Evolutionary conservation across 2,888 invertebrate genomes (phyloP).

Genomic region (Minunthozetes semirufus): DNA sequence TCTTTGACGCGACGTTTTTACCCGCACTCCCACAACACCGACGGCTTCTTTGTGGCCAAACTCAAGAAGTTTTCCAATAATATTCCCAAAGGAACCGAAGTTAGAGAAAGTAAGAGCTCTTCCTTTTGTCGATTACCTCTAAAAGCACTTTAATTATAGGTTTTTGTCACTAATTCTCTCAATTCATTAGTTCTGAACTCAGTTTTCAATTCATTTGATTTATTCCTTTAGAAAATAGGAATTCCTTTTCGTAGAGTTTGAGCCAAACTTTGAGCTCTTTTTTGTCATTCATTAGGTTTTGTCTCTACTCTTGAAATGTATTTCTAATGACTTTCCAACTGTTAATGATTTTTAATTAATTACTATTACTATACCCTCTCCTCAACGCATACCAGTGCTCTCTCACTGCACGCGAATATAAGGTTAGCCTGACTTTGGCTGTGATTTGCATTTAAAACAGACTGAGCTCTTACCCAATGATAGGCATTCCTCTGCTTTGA

Average conservation of each 20-base stretch:
- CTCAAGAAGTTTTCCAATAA: conserved; percentile 86
- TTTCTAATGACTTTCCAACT: neutral
- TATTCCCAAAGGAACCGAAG: conserved; percentile 39
- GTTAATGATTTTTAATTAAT: conserved; percentile 7
- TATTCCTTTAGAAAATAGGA: neutral
- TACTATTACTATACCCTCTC: neutral
- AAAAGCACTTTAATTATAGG: neutral
- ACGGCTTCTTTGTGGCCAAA: conserved; percentile 98
- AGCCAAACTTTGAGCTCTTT: neutral
- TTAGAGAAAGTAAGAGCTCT: neutral
- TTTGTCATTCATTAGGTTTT: neutral
- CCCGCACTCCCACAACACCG: conserved; percentile 98
- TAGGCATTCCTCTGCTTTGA: neutral
- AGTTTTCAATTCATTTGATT: neutral
- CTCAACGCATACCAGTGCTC: neutral
- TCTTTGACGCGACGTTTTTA: conserved; percentile 84
- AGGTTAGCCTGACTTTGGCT: neutral
- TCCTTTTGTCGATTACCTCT: neutral
- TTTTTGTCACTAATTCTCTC: neutral
- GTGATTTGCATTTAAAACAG: neutral
- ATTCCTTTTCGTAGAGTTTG: neutral
- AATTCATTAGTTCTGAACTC: neutral
- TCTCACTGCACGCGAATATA: neutral
- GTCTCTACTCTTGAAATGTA: too few relatives aligned
- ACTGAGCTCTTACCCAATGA: neutral